Percentiles rank a stretch among this genome's conserved stretches.
Conservation (phyloP, 2,888 invertebrate species). For the Ethmia dodecea region DNA sequence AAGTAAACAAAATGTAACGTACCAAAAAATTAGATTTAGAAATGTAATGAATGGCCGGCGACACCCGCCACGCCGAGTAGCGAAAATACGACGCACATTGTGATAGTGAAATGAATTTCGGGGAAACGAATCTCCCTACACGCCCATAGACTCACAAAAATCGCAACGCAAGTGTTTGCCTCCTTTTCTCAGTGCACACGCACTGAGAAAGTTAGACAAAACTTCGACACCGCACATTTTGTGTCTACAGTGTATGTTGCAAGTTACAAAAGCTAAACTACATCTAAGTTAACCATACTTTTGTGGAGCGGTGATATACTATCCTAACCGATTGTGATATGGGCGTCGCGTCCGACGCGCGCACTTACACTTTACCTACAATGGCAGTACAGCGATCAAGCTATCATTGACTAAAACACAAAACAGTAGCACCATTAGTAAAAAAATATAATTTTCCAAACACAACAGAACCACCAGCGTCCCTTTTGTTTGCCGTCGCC, state of each 20-base stretch:
- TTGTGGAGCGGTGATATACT: conserved; percentile 17
- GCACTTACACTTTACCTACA: conserved; percentile 35
- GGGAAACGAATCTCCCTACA: too few species aligned
- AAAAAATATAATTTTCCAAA: conserved; percentile 63
- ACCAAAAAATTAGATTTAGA: conserved; percentile 66
- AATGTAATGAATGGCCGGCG: conserved; percentile 38
- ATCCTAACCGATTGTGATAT: conserved; percentile 11
- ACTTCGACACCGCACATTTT: too few species aligned
- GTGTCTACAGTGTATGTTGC: conserved; percentile 16
- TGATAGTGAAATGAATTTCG: too few species aligned
- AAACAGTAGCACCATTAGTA: conserved; percentile 75
- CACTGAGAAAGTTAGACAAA: too few species aligned
- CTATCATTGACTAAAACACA: conserved; percentile 67
- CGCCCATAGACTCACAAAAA: too few species aligned
- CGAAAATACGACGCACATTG: conserved; percentile 7
- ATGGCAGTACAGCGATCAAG: conserved; percentile 61
- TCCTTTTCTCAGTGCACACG: too few species aligned
- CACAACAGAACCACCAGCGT: conserved; percentile 38
- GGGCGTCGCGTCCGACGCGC: conserved; percentile 4
- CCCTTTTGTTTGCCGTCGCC: conserved; percentile 16
- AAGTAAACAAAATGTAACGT: conserved; percentile 75
- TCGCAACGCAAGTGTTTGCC: too few species aligned
- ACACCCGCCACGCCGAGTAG: conserved; percentile 19
- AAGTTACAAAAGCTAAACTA: conserved; percentile 66
- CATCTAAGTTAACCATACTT: conserved; percentile 27